Evolutionary conservation across 1,140 invertebrate species (phyloP), one percentile per base, ranked within the genome.

Genomic region (Diuraphis noxia): DNA sequence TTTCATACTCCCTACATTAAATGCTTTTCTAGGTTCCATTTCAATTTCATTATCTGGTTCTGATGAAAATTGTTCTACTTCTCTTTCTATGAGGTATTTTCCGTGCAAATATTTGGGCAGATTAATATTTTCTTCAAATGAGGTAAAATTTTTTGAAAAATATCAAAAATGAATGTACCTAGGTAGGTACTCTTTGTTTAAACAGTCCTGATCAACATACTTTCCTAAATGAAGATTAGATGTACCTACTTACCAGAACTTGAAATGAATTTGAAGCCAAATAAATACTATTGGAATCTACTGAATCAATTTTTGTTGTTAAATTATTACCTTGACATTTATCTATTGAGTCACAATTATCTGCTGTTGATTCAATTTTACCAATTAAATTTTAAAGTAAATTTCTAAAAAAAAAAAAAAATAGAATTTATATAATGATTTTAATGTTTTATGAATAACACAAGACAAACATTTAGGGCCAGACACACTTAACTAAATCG

Each of bases 61-160:
- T 81, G 79, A 81, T 40, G 79, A 81, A 81, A 36, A 81, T 81
- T 81, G 21, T 81, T 81, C 23, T 25, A 40, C 36, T 0, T 7
- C 77, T 81, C 38, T 21, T 77, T 77, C 72, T 77, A 36, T 40
- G 23, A 81, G 79, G 79, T 40, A 21, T 81, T 81, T 81, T 30
- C 23, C 79, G 0, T 81, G 36, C 23, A 81, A 81, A 40, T 81
- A 81, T 81, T 81, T 40, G 21, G 79, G 79, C 79, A 40, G 79
- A 81, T 81, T 81, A 81, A 81, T 40, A 81, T 81, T 81, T 81
- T 81, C 79, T 81, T 81, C 36, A 81, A 81, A 40, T 81, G 79
- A 30, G 79, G 0, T 81, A 81, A 81, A 81, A 81, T 40, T 81
- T 8, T 81, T 81, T 40, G 38, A 81, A 81, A 81, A 81, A 81